These are phyloP conservation scores for Mesembrinibis cayennensis DNA, from an alignment of 2,113 vertebrate species.

Conservation along the genomic window DNA sequence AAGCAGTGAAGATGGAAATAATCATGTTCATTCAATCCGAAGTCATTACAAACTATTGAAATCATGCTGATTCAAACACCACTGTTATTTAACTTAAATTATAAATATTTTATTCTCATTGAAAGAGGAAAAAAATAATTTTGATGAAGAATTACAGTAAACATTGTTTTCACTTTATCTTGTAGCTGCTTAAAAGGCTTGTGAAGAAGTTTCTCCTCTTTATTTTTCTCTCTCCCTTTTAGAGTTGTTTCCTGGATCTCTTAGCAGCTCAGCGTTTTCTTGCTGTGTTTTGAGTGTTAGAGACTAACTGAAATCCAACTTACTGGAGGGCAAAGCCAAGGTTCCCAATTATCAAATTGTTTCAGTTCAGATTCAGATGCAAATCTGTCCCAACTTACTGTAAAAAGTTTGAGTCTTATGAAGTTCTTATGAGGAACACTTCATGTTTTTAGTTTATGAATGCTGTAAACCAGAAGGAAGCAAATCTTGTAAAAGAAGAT, in stretches of 20 bases:
- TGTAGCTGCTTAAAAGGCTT: background rate
- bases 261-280: background rate
- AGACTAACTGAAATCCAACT: background rate
- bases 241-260: background rate
- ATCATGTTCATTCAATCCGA: background rate
- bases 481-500: background rate
- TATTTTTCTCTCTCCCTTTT: background rate
- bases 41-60: background rate
- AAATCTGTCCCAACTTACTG: background rate
- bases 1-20: background rate
- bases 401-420: fast-evolving
- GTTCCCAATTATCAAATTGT: background rate
- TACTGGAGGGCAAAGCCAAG: background rate
- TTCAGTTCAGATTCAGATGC: background rate
- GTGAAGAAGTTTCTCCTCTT: background rate
- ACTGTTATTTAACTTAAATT: background rate
- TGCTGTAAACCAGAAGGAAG: background rate
- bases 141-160: background rate
- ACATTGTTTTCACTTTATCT: background rate
- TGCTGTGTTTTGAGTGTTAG: background rate
- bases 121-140: background rate
- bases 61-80: background rate
- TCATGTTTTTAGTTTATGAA: background rate
- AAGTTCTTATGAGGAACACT: background rate
- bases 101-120: background rate